Evolutionary conservation across 2,888 invertebrate species (phyloP), one percentile per base, ranked within the genome.

Genomic region (Oxyscelio sp.): DNA sequence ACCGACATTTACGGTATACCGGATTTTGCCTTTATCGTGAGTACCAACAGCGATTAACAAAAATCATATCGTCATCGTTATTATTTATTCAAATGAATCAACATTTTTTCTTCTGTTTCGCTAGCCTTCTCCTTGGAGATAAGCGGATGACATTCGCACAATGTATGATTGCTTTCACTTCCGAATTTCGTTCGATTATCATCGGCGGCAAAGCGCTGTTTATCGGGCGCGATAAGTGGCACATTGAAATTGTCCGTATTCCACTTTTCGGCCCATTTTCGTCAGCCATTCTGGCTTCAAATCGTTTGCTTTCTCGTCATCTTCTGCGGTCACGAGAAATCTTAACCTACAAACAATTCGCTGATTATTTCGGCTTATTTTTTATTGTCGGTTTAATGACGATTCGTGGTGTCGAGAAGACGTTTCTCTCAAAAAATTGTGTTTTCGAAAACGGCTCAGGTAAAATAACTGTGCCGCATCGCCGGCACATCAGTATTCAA

Each of bases 181-280:
- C 74, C 66, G 31, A 74, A 75, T 56, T 75, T 75, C 54, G 45
- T 81, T n/a, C n/a, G n/a, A n/a, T 70, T 59, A 65, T 73, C 43
- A 40, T 56, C 19, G 3, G 5, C 31, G 15, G 27, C 13, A n/a
- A 56, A 27, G 27, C 27, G 6, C 11, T 19, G 27, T 71, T 58
- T 48, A n/a, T n/a, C n/a, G n/a, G n/a, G n/a, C n/a, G 63, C 48
- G 21, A 70, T 59, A 75, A 75, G 75, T 81, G 34, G 81, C 68
- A 75, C 61, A 70, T 75, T 59, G 31, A 68, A 68, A 74, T 61
- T 66, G 54, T 54, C 31, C 45, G 56, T 63, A 81, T 75, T 70
- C 75, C 63, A 81, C 63, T 75, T 75, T 81, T 81, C 56, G 31
- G 61, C 43, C 27, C 73, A 81, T 74, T 81, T 81, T 74, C 68